These are phyloP conservation scores for Drosophila kanekoi DNA, from an alignment of 2,888 invertebrate species.

Conservation along the genomic window DNA sequence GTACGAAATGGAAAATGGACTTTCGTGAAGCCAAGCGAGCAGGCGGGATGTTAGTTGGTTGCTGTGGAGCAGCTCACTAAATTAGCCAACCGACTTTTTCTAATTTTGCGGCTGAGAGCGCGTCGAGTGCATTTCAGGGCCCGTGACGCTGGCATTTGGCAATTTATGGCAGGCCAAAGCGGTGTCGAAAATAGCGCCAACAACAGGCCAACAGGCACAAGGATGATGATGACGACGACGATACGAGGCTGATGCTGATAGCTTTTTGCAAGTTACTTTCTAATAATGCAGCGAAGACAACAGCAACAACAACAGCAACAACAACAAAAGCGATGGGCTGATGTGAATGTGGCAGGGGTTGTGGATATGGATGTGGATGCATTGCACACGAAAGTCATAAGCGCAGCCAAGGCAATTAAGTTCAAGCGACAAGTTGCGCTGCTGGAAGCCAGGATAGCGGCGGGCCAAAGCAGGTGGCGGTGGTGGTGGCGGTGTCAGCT, in stretches of 20 bases:
- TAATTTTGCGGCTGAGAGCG: slow-evolving; percentile 58
- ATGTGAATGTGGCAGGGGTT: slow-evolving; percentile 39
- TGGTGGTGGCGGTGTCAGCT: slow-evolving; percentile 8
- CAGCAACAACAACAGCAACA: slow-evolving; percentile 25
- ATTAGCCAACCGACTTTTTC: slow-evolving; percentile 66
- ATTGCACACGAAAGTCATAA: slow-evolving; percentile 81
- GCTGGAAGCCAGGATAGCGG: slow-evolving; percentile 74
- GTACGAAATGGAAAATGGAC: slow-evolving; percentile 77
- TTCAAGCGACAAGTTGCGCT: slow-evolving; percentile 80
- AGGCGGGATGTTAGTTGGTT: slow-evolving; percentile 9
- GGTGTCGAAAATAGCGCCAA: slow-evolving; percentile 81
- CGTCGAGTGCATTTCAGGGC: slow-evolving; percentile 73
- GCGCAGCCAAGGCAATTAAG: slow-evolving; percentile 79
- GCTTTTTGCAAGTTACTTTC: slow-evolving; percentile 73
- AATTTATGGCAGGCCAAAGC: slow-evolving; percentile 78
- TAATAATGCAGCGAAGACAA: slow-evolving; percentile 63
- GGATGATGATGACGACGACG: slow-evolving; percentile 57
- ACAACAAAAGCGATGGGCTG: slow-evolving; percentile 22
- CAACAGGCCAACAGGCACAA: slow-evolving; percentile 35
- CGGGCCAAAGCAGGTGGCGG: slow-evolving; percentile 11
- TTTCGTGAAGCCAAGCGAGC: slow-evolving; percentile 37
- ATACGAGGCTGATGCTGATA: slow-evolving; percentile 66
- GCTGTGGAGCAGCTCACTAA: slow-evolving; percentile 53
- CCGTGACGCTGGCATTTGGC: slow-evolving; percentile 64
- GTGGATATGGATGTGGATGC: slow-evolving; percentile 62